These are phyloP conservation scores for Tiliacea aurago DNA, from an alignment of 2,888 invertebrate species.

Conservation along the genomic window DNA sequence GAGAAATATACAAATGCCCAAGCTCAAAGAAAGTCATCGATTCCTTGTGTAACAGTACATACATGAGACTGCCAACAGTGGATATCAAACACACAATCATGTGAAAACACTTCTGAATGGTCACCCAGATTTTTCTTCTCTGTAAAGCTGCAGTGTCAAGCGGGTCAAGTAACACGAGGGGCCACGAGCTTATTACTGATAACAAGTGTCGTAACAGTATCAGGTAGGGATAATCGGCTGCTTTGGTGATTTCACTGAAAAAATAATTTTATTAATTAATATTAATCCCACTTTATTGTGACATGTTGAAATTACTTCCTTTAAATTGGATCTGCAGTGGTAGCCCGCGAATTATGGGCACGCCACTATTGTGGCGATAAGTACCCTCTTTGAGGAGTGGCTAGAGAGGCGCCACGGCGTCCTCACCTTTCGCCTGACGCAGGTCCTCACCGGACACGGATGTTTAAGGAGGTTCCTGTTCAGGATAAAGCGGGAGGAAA, in stretches of 20 bases:
- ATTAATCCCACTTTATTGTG: neutral
- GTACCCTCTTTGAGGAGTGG: no score
- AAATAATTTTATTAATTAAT: neutral
- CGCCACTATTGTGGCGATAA: no score
- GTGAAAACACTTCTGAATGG: conserved; percentile 13
- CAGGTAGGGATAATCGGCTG: conserved; percentile 20
- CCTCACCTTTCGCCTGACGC: no score
- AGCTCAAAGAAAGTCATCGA: conserved; percentile 34
- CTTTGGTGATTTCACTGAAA: conserved; percentile 11
- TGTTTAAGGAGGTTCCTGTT: no score
- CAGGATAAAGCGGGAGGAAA: no score
- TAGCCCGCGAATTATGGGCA: no score
- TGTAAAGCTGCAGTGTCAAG: neutral
- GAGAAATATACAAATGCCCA: conserved; percentile 31
- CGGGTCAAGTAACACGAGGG: conserved; percentile 11
- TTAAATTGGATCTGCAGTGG: no score
- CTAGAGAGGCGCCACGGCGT: no score
- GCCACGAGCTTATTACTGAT: conserved; percentile 30
- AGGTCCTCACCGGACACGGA: no score
- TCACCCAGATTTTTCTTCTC: conserved; percentile 29
- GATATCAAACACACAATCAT: neutral
- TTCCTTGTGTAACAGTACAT: neutral
- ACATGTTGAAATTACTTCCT: no score
- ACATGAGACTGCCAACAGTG: neutral
- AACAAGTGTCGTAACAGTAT: conserved; percentile 27